A percentile compares a stretch with the other conserved stretches of the same genome.
These are phyloP conservation scores for Alouatta palliata DNA, from an alignment of 2,113 vertebrate genomes.

Conservation along the genomic window DNA sequence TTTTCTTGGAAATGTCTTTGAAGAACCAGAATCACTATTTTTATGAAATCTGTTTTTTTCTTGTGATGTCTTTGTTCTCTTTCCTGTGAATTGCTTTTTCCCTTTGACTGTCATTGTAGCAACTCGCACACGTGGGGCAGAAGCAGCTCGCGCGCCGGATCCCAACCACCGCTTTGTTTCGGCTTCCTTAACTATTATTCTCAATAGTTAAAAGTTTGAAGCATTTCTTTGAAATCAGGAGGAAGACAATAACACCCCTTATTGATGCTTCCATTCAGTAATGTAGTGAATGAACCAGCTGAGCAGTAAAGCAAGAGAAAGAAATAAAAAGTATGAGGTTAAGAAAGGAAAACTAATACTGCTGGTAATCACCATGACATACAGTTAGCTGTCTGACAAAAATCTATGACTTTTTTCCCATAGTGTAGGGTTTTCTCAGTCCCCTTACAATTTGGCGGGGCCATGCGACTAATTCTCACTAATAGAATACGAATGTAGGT, in stretches of 20 bases:
- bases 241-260: neutral
- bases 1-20: constrained; percentile 73
- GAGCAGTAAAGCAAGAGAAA: neutral
- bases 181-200: neutral
- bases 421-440: neutral
- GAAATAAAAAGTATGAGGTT: neutral
- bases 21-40: constrained; percentile 59
- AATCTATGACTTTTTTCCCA: neutral
- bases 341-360: neutral
- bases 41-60: too few species aligned
- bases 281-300: neutral
- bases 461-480: neutral
- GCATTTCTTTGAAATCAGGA: neutral
- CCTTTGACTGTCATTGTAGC: too few species aligned
- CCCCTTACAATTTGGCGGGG: neutral
- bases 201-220: neutral
- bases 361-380: neutral
- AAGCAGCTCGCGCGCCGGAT: too few species aligned
- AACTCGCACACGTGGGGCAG: too few species aligned
- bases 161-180: too few species aligned
- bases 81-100: too few species aligned
- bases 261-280: neutral
- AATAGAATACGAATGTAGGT: neutral
- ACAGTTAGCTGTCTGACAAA: neutral
- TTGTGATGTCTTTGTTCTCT: too few species aligned